Percentiles rank a stretch among this genome's conserved stretches.
Conservation (phyloP, 2,888 invertebrate genomes). For the Tortricodes alternella region DNA sequence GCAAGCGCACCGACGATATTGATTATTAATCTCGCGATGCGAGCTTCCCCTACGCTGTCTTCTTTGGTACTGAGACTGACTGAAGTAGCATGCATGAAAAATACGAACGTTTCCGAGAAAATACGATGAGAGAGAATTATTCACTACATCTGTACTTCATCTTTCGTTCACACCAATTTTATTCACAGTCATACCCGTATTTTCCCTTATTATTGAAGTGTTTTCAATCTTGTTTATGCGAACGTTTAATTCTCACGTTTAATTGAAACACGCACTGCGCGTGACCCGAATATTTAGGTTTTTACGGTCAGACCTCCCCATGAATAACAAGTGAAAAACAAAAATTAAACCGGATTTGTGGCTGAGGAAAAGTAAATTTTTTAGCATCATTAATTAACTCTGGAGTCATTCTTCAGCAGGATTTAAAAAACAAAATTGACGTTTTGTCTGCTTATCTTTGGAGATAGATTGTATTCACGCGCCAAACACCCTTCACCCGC, state of each 20-base stretch:
- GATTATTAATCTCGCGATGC: too few species aligned
- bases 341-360: constrained; percentile 18
- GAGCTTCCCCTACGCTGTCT: too few species aligned
- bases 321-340: constrained; percentile 23
- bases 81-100: too few species aligned
- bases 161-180: background rate
- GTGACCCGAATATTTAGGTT: constrained; percentile 51
- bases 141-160: too few species aligned
- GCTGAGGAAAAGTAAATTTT: constrained; percentile 5
- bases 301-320: constrained; percentile 19
- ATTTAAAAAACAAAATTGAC: background rate
- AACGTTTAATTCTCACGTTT: constrained; percentile 45
- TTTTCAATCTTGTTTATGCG: constrained; percentile 27
- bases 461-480: too few species aligned
- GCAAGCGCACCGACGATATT: too few species aligned
- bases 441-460: too few species aligned
- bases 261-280: constrained; percentile 63
- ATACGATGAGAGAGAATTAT: too few species aligned
- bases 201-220: background rate
- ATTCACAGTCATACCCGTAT: too few species aligned
- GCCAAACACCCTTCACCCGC: too few species aligned
- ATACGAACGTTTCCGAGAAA: too few species aligned
- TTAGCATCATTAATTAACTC: background rate
- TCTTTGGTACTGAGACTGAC: too few species aligned
- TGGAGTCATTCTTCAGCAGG: background rate